A percentile compares a stretch with the other conserved stretches of the same genome.
phyloP scores from a whole-genome alignment of 2,888 invertebrate genomes.

The Callyntrura guangdongensis region DNA sequence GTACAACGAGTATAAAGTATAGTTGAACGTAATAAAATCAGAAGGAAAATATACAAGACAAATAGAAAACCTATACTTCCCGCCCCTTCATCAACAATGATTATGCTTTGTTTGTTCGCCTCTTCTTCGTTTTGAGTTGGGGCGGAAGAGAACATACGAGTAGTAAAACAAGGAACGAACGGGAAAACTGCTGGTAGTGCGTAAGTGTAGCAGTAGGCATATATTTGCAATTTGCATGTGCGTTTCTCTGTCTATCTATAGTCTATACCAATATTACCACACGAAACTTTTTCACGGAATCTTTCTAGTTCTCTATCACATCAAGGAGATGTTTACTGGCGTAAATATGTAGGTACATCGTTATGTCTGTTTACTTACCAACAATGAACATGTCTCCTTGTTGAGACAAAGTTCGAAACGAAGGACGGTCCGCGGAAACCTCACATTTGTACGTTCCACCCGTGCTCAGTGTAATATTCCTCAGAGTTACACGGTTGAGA shows the following conservation, averaged over 20 bases:
- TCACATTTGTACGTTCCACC: slow-evolving; percentile 83
- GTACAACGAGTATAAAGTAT: not conserved
- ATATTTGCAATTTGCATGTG: not conserved
- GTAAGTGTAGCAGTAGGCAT: not conserved
- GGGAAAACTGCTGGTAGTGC: not conserved
- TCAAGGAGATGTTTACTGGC: not conserved
- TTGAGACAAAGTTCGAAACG: slow-evolving; percentile 81
- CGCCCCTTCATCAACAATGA: slow-evolving; percentile 46
- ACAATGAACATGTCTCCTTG: slow-evolving; percentile 83
- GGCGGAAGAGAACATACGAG: not conserved
- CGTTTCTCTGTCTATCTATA: not conserved
- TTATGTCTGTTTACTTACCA: slow-evolving; percentile 77
- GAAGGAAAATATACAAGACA: slow-evolving; percentile 42
- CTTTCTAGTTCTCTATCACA: not conserved
- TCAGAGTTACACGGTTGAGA: slow-evolving; percentile 79
- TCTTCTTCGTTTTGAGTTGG: not conserved
- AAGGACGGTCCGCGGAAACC: slow-evolving; percentile 84
- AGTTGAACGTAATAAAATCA: not conserved
- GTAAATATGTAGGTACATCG: slow-evolving; percentile 12
- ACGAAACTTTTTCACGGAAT: not conserved
- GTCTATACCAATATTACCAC: not conserved
- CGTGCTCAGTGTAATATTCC: slow-evolving; percentile 82
- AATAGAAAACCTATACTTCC: slow-evolving; percentile 42
- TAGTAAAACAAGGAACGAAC: not conserved
- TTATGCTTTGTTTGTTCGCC: slow-evolving; percentile 39